phyloP scores from a whole-genome alignment of 2,797 vertebrate species.

The Poecilia picta region DNA sequence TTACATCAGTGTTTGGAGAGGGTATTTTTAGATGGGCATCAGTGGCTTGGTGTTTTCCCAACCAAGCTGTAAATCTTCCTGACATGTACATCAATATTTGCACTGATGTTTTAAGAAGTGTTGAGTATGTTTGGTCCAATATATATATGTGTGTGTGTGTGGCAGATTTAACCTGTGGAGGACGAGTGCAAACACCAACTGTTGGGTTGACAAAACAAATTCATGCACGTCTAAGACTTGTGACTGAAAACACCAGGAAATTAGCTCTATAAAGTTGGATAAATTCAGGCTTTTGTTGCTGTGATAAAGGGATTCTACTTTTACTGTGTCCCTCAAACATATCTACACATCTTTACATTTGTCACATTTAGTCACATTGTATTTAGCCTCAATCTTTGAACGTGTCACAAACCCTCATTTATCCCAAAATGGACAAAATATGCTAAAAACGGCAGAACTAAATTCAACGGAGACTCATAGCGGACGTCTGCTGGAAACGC shows the following conservation, averaged over 20 bases:
- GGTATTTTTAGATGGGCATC: constrained; percentile 64
- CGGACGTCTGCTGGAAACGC: too few relatives aligned
- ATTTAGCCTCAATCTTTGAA: not conserved
- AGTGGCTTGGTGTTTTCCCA: constrained; percentile 63
- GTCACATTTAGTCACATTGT: not conserved
- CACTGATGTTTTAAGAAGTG: constrained; percentile 41
- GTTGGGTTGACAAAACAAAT: constrained; percentile 12
- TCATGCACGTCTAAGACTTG: not conserved
- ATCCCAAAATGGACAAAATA: not conserved
- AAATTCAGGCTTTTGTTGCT: not conserved
- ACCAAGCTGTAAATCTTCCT: constrained; percentile 42
- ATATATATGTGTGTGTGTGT: not conserved
- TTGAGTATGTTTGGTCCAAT: constrained; percentile 34
- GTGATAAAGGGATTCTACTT: not conserved
- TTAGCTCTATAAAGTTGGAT: not conserved
- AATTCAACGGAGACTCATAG: too few relatives aligned
- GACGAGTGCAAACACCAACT: constrained; percentile 28
- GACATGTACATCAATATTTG: constrained; percentile 52
- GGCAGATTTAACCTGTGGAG: constrained; percentile 32
- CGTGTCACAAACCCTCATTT: not conserved
- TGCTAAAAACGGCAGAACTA: not conserved
- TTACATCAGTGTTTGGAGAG: constrained; percentile 69
- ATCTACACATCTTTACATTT: not conserved
- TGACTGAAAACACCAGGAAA: constrained; percentile 6
- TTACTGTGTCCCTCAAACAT: not conserved